Evolutionary conservation across 2,113 vertebrate species (phyloP), one percentile per base, ranked within the genome.

Genomic region (Pluvialis apricaria): DNA sequence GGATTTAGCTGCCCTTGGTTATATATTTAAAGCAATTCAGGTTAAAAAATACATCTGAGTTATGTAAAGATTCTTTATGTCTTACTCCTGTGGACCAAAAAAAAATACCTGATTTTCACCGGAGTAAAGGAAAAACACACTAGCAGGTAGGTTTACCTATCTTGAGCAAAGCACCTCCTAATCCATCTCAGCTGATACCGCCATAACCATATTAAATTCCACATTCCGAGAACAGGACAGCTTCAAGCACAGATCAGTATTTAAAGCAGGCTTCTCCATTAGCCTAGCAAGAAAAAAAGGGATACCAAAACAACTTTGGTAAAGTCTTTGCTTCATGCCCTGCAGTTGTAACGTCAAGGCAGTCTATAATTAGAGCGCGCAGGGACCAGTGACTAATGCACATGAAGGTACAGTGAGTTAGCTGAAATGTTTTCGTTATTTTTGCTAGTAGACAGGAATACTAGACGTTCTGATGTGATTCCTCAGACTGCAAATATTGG

Each of bases 401-500:
- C 29, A 66, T 14, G 40, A 92, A 92, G 54, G 36, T 57, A 60
- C 45, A 34, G 49, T 61, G 57, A 84, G 76, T 86, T 64, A 89
- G 49, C 29, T 68, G 45, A 82, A 95, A 31, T 77, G n/a, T 55
- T 96, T 78, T 83, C 88, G 69, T 86, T 95, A 82, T 36, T 95
- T 92, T 95, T 92, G 31, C 58, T 80, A n/a, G n/a, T 40, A 79
- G 91, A 60, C 31, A 2, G 1, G 18, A 82, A 91, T 73, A 79
- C 26, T 55, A 85, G 36, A 58, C 1, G 2, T 89, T 66, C 58
- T 85, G 75, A 34, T 85, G 84, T 20, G 91, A 36, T 36, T 91
- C 70, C 75, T 89, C 78, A 62, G 62, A 73, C 62, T 60, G 66
- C 79, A 96, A 94, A 95, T 94, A 94, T 42, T 80, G 84, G 45